Percentiles rank a stretch among this genome's conserved stretches.
Evolutionary conservation across 1,140 invertebrate species (phyloP).

Genomic region (Heliconius nattereri): DNA sequence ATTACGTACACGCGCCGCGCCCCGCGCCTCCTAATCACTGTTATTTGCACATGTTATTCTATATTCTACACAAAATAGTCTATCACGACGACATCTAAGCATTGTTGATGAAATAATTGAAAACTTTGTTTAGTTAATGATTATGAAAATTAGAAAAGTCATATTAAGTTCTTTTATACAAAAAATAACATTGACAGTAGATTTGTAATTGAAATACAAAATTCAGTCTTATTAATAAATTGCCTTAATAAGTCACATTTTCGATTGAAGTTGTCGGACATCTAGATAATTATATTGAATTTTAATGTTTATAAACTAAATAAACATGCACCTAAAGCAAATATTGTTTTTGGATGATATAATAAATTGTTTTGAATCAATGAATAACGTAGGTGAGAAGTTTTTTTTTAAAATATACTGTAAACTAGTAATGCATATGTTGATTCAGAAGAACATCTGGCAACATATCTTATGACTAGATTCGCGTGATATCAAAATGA

Average conservation of each 20-base stretch:
- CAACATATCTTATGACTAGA: constrained; percentile 58
- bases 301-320: neutral
- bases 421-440: too few species aligned
- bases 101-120: constrained; percentile 43
- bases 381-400: too few species aligned
- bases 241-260: too few species aligned
- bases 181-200: neutral
- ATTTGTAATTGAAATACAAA: neutral
- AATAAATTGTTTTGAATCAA: neutral
- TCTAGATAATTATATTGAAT: neutral
- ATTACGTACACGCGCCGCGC: constrained; percentile 68
- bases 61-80: constrained; percentile 67
- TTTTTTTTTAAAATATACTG: too few species aligned
- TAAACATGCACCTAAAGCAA: neutral
- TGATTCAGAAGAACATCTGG: constrained; percentile 55
- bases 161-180: neutral
- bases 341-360: neutral
- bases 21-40: constrained; percentile 69
- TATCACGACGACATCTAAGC: constrained; percentile 64
- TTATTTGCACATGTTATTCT: constrained; percentile 77
- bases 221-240: too few species aligned
- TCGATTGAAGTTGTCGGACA: too few species aligned
- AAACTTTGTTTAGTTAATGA: constrained; percentile 35
- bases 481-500: constrained; percentile 66
- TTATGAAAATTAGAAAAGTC: constrained; percentile 6